Evolutionary conservation across 2,888 invertebrate species (phyloP).

Genomic region (Campoletis raptor): DNA sequence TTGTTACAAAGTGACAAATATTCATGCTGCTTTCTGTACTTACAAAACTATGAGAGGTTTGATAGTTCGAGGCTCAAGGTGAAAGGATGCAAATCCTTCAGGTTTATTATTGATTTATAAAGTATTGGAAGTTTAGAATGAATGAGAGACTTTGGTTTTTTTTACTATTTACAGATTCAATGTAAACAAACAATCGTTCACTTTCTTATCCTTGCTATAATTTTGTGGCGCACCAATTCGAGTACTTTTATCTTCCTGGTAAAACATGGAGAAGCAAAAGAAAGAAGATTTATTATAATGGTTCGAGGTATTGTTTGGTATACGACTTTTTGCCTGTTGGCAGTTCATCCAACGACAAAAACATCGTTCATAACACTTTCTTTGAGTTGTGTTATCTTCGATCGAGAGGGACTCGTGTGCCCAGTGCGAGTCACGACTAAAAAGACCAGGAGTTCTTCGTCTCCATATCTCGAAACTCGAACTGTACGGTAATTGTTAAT

Average conservation of each 20-base stretch:
- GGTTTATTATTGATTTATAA: background rate
- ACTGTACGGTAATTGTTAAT: slow-evolving; percentile 82
- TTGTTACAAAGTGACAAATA: slow-evolving; percentile 65
- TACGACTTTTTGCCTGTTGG: slow-evolving; percentile 8
- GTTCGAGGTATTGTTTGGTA: background rate
- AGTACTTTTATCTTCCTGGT: background rate
- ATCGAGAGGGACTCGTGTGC: slow-evolving; percentile 34
- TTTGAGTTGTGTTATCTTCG: slow-evolving; percentile 34
- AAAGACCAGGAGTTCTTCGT: slow-evolving; percentile 60
- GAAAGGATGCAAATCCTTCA: background rate
- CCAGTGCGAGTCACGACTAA: slow-evolving; percentile 64
- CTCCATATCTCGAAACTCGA: slow-evolving; percentile 68
- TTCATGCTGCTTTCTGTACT: slow-evolving; percentile 46
- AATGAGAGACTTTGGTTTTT: background rate
- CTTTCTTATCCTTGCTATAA: background rate
- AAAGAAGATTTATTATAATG: background rate
- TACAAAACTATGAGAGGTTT: background rate
- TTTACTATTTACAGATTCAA: background rate
- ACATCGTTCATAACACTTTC: slow-evolving; percentile 51
- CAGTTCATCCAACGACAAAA: slow-evolving; percentile 23
- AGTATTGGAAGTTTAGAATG: background rate
- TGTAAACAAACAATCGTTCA: background rate
- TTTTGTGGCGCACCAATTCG: background rate
- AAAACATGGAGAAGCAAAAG: background rate
- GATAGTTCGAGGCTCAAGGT: background rate